Percentiles rank a stretch among this genome's conserved stretches.
phyloP scores from a whole-genome alignment of 2,113 vertebrate genomes.

The Xenopus tropicalis region UCB_Xtro_10.0 CM004446.2:64106501-64107000 shows the following conservation, averaged over 20 bases:
- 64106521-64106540: no score
- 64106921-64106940: background rate
- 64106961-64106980: background rate
- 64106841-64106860: background rate
- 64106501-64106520: no score
- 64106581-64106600: background rate
- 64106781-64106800: background rate
- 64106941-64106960: background rate
- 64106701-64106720: background rate
- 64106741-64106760: background rate
- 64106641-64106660: background rate
- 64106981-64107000: background rate
- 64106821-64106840: slow-evolving; percentile 1
- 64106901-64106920: background rate
- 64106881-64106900: slow-evolving; percentile 6
- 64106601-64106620: background rate
- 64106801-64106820: background rate
- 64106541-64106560: no score
- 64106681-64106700: background rate
- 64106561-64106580: no score
- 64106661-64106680: background rate
- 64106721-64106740: background rate
- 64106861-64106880: background rate
- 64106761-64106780: background rate
- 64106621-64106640: background rate